These are phyloP conservation scores for Momotus momota DNA, from an alignment of 2,797 vertebrate species.

Conservation along the genomic window DNA sequence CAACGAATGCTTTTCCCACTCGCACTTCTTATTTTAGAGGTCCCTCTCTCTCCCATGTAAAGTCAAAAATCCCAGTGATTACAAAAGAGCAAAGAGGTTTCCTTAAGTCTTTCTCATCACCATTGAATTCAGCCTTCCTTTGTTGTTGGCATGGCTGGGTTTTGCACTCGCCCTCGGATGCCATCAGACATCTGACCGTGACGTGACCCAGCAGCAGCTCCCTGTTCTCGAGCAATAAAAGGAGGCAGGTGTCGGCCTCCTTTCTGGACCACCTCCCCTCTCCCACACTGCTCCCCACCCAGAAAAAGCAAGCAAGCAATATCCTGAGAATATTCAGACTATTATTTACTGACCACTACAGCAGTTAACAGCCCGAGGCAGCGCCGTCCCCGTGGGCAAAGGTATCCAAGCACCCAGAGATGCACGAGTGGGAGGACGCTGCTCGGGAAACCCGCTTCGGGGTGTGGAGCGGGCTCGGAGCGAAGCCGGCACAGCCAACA, in stretches of 20 bases:
- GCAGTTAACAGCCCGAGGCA: slow-evolving; percentile 12
- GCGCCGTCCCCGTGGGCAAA: no score
- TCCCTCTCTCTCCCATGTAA: not conserved
- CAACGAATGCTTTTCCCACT: not conserved
- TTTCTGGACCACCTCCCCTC: not conserved
- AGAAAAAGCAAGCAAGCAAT: not conserved
- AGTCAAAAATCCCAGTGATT: not conserved
- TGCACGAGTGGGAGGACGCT: not conserved
- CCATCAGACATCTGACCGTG: not conserved
- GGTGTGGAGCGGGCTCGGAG: not conserved
- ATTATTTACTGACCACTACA: slow-evolving; percentile 15
- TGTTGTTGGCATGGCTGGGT: not conserved
- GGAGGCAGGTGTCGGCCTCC: not conserved
- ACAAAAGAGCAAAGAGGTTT: not conserved
- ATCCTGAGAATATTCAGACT: slow-evolving; percentile 41
- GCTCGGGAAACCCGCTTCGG: not conserved
- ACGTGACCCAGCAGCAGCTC: not conserved
- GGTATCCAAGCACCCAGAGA: no score
- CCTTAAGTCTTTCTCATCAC: not conserved
- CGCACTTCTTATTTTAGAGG: not conserved
- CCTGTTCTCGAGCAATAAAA: not conserved
- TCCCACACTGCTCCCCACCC: not conserved
- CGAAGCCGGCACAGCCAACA: not conserved
- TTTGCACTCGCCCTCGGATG: not conserved
- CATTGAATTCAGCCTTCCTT: not conserved